Evolutionary conservation across 1,140 invertebrate species (phyloP).

Genomic region (Ooceraea biroi): DNA sequence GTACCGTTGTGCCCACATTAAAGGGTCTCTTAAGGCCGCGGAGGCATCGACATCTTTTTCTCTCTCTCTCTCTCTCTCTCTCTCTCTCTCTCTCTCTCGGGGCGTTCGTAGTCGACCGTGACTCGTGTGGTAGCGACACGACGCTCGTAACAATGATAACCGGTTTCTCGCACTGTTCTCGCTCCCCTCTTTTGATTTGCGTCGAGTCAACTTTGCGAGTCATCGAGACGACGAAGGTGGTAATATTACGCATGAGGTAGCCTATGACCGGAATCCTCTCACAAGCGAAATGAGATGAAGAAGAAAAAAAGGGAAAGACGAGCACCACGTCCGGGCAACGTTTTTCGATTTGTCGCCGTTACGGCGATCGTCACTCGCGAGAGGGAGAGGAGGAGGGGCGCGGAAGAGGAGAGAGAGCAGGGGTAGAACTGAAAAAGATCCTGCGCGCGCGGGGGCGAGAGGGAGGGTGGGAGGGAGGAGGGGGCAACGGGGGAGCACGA

Average conservation of each 20-base stretch:
- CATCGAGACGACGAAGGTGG: constrained; percentile 35
- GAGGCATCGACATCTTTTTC: constrained; percentile 3
- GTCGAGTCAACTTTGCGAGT: constrained; percentile 33
- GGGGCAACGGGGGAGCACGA: too few relatives aligned
- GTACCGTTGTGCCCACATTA: constrained; percentile 12
- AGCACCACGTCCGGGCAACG: background rate
- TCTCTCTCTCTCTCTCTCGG: too few relatives aligned
- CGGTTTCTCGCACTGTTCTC: constrained; percentile 42
- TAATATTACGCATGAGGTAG: background rate
- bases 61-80: too few relatives aligned
- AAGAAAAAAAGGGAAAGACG: background rate
- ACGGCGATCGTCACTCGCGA: background rate
- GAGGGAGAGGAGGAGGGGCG: too few relatives aligned
- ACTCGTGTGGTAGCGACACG: constrained; percentile 44
- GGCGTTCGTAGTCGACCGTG: constrained; percentile 40
- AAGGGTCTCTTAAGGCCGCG: background rate
- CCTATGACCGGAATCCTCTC: background rate
- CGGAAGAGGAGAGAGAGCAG: too few relatives aligned
- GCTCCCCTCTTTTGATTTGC: constrained; percentile 26
- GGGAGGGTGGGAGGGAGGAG: too few relatives aligned
- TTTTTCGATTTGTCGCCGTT: constrained; percentile 11
- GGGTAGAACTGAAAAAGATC: too few relatives aligned
- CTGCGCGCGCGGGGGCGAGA: too few relatives aligned
- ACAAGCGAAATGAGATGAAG: background rate
- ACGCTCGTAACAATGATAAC: constrained; percentile 57